Base-by-base conservation (phyloP, 1,140 invertebrate species). In the Diachasmimorpha longicaudata region DNA sequence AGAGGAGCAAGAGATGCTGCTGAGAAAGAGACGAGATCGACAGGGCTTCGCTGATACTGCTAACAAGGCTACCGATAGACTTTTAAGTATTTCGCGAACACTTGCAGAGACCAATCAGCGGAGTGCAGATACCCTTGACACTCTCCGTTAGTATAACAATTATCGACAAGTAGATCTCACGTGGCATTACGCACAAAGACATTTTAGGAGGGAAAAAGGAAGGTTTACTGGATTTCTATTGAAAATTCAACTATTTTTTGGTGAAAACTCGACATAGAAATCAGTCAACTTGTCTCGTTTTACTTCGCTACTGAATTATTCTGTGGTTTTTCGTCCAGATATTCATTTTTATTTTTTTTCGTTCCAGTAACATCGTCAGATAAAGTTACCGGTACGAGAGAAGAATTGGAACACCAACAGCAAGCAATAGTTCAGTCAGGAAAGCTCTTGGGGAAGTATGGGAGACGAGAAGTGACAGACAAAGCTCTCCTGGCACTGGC, bases 371-470 rank as follows among this genome's bases (percentile, higher is more conserved):
- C 78, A 42, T 89, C 87, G 0, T 89, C 87, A 0, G 88, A 87
- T 10, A 89, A 89, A 74, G 86, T 88, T n/a, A 85, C 92, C 83
- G 92, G 93, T 8, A 98, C 96, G 5, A 92, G 93, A 80, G 94
- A 95, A 80, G 97, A 99, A 87, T 89, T 98, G 14, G 93, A 95
- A 79, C 92, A 93, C 74, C 97, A 97, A 77, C 94, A 95, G 9
- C 93, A 95, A 79, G 94, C 94, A 10, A 97, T 99, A 79, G 90
- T 93, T 13, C 96, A 96, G 83, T 97, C 97, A 0, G 93, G 94
- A 75, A 97, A 97, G 87, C 89, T 99, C 2, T 88, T 99, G 44
- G 96, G 95, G 21, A 99, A 99, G 90, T 99, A 98, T 89, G 96
- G 95, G 2, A 89, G 97, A 78, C 88, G 97, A 36, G 97, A 99